Evolutionary conservation across 2,888 invertebrate genomes (phyloP).

Genomic region (Eulithis testata): DNA sequence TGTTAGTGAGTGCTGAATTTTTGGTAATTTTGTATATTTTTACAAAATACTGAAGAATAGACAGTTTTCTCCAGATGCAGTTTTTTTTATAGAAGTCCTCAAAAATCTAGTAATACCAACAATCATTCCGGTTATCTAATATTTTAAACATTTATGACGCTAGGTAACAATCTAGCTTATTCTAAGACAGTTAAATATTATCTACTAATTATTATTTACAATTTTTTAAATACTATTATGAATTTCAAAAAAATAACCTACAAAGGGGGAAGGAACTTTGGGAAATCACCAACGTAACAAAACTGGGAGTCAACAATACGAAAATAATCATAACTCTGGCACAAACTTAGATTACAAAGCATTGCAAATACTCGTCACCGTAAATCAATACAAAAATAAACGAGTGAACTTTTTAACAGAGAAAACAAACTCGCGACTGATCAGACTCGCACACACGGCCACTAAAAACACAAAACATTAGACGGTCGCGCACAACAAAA

Average conservation of each 20-base stretch:
- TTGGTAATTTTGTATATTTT: background rate
- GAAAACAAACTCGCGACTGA: constrained; percentile 2
- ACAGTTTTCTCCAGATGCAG: background rate
- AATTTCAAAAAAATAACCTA: constrained; percentile 38
- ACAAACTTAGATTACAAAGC: constrained; percentile 10
- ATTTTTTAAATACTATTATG: constrained; percentile 27
- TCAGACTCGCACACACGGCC: constrained; percentile 34
- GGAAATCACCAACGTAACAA: constrained; percentile 51
- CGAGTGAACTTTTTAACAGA: background rate
- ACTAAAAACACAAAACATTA: constrained; percentile 37
- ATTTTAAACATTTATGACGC: constrained; percentile 22
- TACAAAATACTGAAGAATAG: background rate
- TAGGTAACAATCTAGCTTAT: constrained; percentile 30
- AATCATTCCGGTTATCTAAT: constrained; percentile 27
- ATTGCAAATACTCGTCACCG: constrained; percentile 8
- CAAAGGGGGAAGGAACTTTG: constrained; percentile 72
- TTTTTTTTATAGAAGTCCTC: constrained; percentile 9
- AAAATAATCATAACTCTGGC: constrained; percentile 15
- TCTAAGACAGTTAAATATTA: constrained; percentile 39
- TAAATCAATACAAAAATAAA: constrained; percentile 3
- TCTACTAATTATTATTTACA: constrained; percentile 36
- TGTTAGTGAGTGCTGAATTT: constrained; percentile 19
- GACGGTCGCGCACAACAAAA: constrained; percentile 40
- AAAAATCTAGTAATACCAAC: constrained; percentile 33
- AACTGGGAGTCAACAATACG: constrained; percentile 36